These are phyloP conservation scores for Pao palembangensis DNA, from an alignment of 2,113 vertebrate species.

Conservation along the genomic window DNA sequence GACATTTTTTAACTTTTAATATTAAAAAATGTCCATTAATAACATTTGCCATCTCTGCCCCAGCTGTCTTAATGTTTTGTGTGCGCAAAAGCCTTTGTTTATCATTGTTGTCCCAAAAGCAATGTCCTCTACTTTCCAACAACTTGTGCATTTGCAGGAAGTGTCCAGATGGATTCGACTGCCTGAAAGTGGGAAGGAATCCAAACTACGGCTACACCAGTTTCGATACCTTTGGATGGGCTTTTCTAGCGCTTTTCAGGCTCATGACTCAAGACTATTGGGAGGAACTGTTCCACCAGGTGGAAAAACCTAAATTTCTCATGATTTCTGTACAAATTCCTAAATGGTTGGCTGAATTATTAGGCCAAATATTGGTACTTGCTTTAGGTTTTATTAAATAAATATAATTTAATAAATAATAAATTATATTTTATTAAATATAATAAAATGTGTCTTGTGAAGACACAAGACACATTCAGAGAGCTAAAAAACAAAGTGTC, in stretches of 20 bases:
- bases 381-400: not conserved
- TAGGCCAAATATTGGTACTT: not conserved
- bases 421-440: too few species aligned
- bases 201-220: slow-evolving; percentile 95
- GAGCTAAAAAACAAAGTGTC: too few species aligned
- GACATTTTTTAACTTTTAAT: slow-evolving; percentile 28
- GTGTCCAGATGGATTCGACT: slow-evolving; percentile 89
- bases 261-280: slow-evolving; percentile 97
- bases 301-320: slow-evolving; percentile 41
- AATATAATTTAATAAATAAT: too few species aligned
- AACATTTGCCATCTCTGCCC: slow-evolving; percentile 20
- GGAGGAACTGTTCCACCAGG: slow-evolving; percentile 98
- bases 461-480: too few species aligned
- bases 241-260: slow-evolving; percentile 91
- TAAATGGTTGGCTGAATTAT: not conserved
- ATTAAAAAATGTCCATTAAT: too few species aligned
- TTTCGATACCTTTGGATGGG: slow-evolving; percentile 96
- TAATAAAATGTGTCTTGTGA: too few species aligned
- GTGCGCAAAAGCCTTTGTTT: slow-evolving; percentile 15
- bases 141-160: slow-evolving; percentile 72
- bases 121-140: slow-evolving; percentile 14
- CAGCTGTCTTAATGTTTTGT: slow-evolving; percentile 20
- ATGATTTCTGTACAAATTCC: not conserved
- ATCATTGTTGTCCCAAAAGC: slow-evolving; percentile 6
- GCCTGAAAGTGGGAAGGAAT: slow-evolving; percentile 88